Conservation (phyloP, 2,888 invertebrate genomes). For the Thereva unica region DNA sequence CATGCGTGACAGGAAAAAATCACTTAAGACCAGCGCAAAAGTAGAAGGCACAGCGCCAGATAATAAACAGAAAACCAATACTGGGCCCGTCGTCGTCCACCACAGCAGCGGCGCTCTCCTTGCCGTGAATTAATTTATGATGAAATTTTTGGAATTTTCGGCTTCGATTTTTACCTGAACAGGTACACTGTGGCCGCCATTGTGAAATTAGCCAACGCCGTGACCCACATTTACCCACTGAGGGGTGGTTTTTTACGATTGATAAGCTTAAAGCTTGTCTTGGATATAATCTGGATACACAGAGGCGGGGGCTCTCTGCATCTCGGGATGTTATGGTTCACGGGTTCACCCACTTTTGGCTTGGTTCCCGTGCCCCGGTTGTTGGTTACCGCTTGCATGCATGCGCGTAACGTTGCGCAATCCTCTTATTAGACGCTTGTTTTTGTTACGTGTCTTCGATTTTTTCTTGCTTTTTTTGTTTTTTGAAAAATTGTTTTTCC, state of each 20-base stretch:
- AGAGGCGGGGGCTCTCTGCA: neutral
- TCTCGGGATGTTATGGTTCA: slow-evolving; percentile 11
- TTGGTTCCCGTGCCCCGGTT: neutral
- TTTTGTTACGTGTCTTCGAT: slow-evolving; percentile 19
- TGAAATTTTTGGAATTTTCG: too few species aligned
- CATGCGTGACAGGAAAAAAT: slow-evolving; percentile 38
- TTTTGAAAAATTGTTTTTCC: slow-evolving; percentile 14
- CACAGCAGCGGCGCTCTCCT: too few species aligned
- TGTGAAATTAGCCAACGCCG: too few species aligned
- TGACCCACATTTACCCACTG: too few species aligned
- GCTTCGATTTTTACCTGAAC: too few species aligned
- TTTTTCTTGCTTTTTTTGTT: slow-evolving; percentile 6
- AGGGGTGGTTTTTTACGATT: too few species aligned
- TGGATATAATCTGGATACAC: neutral
- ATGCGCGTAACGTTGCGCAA: slow-evolving; percentile 29
- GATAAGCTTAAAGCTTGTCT: too few species aligned
- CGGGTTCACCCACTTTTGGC: slow-evolving; percentile 9
- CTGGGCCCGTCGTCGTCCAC: neutral
- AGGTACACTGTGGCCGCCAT: too few species aligned
- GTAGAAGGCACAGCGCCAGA: neutral
- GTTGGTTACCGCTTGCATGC: slow-evolving; percentile 18
- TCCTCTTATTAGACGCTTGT: slow-evolving; percentile 19
- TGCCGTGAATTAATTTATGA: too few species aligned
- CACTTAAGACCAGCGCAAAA: slow-evolving; percentile 27
- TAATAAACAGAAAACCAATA: slow-evolving; percentile 11